Percentiles rank a stretch among this genome's conserved stretches.
Conservation (phyloP, 1,140 invertebrate genomes). For the Aphelenchoides besseyi region DNA sequence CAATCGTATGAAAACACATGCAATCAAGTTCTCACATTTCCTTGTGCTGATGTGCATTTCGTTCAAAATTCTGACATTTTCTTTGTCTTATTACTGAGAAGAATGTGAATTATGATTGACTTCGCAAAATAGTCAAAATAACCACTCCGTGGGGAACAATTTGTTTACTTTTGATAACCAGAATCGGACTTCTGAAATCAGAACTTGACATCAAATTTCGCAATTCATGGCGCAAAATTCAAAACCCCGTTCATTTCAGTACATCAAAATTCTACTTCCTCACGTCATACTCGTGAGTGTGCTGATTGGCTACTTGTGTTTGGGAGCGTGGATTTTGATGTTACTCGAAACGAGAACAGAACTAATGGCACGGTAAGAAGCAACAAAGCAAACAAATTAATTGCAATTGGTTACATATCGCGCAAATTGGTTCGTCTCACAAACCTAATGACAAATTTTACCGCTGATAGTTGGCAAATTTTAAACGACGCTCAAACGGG, state of each 20-base stretch:
- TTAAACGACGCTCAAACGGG: slow-evolving; percentile 57
- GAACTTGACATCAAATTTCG: no score
- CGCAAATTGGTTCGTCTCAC: slow-evolving; percentile 51
- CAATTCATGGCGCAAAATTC: neutral
- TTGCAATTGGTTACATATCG: slow-evolving; percentile 30
- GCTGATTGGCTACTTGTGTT: slow-evolving; percentile 58
- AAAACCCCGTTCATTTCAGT: slow-evolving; percentile 47
- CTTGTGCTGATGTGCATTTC: no score
- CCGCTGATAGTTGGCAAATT: slow-evolving; percentile 57
- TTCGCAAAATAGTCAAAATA: no score
- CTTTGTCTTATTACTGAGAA: no score
- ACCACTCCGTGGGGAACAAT: no score
- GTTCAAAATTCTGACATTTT: no score
- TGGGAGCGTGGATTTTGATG: slow-evolving; percentile 61
- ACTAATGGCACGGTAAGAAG: slow-evolving; percentile 45
- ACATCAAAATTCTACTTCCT: slow-evolving; percentile 61
- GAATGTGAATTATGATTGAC: no score
- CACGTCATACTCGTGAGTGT: slow-evolving; percentile 61
- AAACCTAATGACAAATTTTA: slow-evolving; percentile 61
- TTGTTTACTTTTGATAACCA: no score
- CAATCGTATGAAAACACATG: slow-evolving; percentile 8
- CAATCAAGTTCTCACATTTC: no score
- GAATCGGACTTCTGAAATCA: no score
- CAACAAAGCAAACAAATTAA: slow-evolving; percentile 6
- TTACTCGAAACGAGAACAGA: slow-evolving; percentile 59